A percentile compares a stretch with the other conserved stretches of the same genome.
Conservation (phyloP, 1,140 invertebrate species). For the Anastrepha ludens region DNA sequence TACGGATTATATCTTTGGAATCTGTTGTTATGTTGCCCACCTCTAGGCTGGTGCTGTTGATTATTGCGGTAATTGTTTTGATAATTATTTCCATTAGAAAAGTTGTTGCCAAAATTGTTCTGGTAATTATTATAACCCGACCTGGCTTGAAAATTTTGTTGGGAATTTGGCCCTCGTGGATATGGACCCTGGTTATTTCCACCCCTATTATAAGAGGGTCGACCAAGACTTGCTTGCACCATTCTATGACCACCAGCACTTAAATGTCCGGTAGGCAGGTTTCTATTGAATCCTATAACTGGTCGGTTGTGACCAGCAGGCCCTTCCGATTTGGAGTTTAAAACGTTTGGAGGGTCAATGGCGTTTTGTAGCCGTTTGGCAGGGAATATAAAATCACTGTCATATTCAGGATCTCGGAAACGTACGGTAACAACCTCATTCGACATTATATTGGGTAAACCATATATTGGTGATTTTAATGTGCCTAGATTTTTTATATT, state of each 20-base stretch:
- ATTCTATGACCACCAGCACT: constrained; percentile 53
- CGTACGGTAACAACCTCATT: constrained; percentile 82
- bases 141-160: constrained; percentile 24
- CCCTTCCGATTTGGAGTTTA: constrained; percentile 80
- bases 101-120: constrained; percentile 45
- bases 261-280: constrained; percentile 53
- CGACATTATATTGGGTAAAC: constrained; percentile 77
- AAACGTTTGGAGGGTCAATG: constrained; percentile 82
- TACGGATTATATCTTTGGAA: constrained; percentile 29
- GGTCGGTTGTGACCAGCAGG: constrained; percentile 61
- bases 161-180: neutral
- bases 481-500: constrained; percentile 74
- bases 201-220: constrained; percentile 27
- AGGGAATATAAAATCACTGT: constrained; percentile 85
- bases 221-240: constrained; percentile 16
- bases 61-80: constrained; percentile 12
- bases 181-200: neutral
- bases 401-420: constrained; percentile 88
- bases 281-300: constrained; percentile 61
- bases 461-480: constrained; percentile 82
- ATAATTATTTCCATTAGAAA: constrained; percentile 2
- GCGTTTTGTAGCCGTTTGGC: constrained; percentile 83
- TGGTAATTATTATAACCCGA: constrained; percentile 39
- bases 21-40: neutral
- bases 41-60: constrained; percentile 29